Conservation (phyloP, 2,113 vertebrate genomes). For the Candoia aspera region DNA sequence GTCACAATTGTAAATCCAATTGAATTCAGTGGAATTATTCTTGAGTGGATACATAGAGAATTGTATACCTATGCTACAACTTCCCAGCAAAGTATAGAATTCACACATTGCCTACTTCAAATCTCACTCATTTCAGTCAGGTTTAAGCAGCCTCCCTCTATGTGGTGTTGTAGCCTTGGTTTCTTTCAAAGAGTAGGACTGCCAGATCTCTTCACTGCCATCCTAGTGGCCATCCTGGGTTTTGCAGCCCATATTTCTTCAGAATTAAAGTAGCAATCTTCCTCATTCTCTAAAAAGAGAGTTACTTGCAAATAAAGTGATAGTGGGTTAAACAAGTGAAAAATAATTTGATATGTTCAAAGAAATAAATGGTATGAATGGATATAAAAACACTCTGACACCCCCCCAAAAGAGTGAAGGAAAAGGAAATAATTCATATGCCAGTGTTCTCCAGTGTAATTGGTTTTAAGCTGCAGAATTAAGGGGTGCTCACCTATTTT, state of each 20-base stretch:
- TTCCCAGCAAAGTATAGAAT: background rate
- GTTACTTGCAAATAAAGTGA: background rate
- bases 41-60: background rate
- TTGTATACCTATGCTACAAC: background rate
- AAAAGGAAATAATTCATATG: slow-evolving; percentile 2
- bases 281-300: background rate
- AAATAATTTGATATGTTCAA: background rate
- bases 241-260: background rate
- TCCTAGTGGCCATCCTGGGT: background rate
- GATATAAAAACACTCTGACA: background rate
- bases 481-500: background rate
- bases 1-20: background rate
- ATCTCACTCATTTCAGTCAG: background rate
- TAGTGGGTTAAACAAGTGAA: background rate
- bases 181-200: background rate
- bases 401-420: background rate
- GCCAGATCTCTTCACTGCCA: background rate
- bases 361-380: background rate
- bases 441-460: background rate
- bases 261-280: background rate
- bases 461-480: slow-evolving; percentile 11
- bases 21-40: background rate
- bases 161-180: background rate
- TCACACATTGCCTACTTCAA: background rate
- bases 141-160: background rate